Evolutionary conservation across 2,797 vertebrate species (phyloP).

Genomic region (Enteromius thamalakanensis): DNA sequence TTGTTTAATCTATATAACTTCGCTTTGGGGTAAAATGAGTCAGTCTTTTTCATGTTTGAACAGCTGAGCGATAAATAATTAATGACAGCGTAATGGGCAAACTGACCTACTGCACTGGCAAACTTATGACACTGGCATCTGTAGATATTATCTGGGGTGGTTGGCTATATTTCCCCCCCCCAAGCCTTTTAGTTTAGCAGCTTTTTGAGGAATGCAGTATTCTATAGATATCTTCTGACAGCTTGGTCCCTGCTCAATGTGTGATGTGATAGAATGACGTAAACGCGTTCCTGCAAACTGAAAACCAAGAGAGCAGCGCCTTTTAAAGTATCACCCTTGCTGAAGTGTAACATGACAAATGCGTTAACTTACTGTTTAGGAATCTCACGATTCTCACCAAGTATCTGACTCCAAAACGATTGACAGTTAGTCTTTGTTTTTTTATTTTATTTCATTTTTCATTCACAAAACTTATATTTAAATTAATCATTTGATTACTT

Average conservation of each 20-base stretch:
- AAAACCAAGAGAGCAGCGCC: not conserved
- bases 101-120: constrained; percentile 43
- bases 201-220: not conserved
- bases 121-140: constrained; percentile 34
- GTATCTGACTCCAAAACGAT: not conserved
- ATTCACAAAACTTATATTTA: too few relatives aligned
- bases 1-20: constrained; percentile 35
- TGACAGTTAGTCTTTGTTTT: not conserved
- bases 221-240: constrained; percentile 32
- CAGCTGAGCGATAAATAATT: constrained; percentile 52
- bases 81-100: constrained; percentile 46
- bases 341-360: not conserved
- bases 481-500: too few relatives aligned
- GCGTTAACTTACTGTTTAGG: not conserved
- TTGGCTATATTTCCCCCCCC: not conserved
- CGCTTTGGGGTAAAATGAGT: constrained; percentile 34
- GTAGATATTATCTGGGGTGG: constrained; percentile 20
- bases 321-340: constrained; percentile 2
- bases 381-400: not conserved
- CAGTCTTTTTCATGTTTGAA: constrained; percentile 41
- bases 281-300: not conserved
- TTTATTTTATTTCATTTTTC: not conserved
- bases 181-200: not conserved
- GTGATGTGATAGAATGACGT: constrained; percentile 12
- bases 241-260: not conserved